A percentile compares a stretch with the other conserved stretches of the same genome.
phyloP scores from a whole-genome alignment of 2,113 vertebrate species.

The Prochilodus magdalenae region DNA sequence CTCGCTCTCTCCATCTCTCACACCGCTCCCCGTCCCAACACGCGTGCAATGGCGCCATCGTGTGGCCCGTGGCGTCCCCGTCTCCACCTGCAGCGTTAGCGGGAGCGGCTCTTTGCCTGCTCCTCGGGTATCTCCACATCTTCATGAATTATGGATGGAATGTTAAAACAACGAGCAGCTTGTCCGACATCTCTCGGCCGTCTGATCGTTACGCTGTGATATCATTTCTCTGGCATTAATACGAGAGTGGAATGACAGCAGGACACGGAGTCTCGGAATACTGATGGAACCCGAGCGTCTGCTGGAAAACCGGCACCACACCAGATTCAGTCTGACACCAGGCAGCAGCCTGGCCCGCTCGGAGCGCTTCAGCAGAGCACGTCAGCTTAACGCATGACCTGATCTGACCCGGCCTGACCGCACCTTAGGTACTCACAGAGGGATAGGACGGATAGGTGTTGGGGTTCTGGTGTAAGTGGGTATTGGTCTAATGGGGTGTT shows the following conservation, averaged over 20 bases:
- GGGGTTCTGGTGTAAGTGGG: no score
- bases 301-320: no score
- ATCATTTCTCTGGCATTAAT: no score
- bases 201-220: no score
- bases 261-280: no score
- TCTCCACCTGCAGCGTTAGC: not conserved
- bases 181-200: not conserved
- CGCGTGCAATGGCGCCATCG: conserved; percentile 62
- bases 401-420: no score
- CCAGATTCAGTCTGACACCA: not conserved
- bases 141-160: not conserved
- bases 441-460: no score
- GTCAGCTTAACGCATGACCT: no score
- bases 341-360: not conserved
- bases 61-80: conserved; percentile 51
- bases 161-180: not conserved
- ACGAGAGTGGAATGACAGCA: no score
- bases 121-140: not conserved
- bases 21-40: not conserved
- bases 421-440: no score
- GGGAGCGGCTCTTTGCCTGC: not conserved
- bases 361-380: not conserved
- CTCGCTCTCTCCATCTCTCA: not conserved
- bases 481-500: no score
- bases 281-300: not conserved